Conservation (phyloP, 2,113 vertebrate species). For the Mirza zaza region DNA sequence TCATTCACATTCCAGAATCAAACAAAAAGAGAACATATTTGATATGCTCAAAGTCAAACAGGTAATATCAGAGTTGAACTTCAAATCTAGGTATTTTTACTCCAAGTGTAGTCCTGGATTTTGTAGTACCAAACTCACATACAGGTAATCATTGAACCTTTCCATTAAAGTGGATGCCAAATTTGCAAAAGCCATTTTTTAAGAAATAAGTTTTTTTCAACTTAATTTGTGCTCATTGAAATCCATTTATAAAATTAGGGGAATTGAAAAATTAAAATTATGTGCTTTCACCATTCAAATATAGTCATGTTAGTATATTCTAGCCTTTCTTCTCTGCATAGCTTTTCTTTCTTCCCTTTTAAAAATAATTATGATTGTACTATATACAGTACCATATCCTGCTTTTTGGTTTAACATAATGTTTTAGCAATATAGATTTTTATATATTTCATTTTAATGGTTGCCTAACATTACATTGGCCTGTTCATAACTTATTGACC, state of each 20-base stretch:
- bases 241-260: not conserved
- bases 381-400: not conserved
- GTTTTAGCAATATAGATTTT: not conserved
- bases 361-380: not conserved
- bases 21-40: not conserved
- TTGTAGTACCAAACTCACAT: not conserved
- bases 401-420: not conserved
- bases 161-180: not conserved
- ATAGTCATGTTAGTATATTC: not conserved
- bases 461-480: not conserved
- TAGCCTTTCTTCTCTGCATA: not conserved
- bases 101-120: not conserved
- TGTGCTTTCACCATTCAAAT: not conserved
- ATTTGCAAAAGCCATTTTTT: not conserved
- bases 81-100: not conserved
- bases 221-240: not conserved
- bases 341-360: not conserved
- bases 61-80: not conserved
- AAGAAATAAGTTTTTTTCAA: not conserved
- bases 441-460: not conserved
- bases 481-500: not conserved
- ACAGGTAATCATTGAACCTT: not conserved
- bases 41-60: not conserved
- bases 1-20: not conserved
- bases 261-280: not conserved